A percentile compares a stretch with the other conserved stretches of the same genome.
These are phyloP conservation scores for Drosophila orena DNA, from an alignment of 1,140 invertebrate species.

Conservation along the genomic window DNA sequence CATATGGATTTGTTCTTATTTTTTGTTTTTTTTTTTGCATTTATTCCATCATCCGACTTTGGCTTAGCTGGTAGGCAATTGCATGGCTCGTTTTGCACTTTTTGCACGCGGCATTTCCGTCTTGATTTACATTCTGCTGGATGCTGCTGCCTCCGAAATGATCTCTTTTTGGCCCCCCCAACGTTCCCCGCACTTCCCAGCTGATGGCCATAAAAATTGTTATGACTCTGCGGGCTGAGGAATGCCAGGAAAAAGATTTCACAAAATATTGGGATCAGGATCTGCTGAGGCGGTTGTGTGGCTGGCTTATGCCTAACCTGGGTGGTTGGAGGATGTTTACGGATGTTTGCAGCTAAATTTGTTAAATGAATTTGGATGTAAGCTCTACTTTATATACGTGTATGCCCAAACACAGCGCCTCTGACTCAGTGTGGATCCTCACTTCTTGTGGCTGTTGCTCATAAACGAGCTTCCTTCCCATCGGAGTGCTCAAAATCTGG, in stretches of 20 bases:
- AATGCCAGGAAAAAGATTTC: constrained; percentile 11
- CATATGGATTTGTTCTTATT: neutral
- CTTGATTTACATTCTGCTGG: constrained; percentile 68
- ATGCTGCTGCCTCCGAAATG: constrained; percentile 31
- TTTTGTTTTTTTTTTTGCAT: neutral
- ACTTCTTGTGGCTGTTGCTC: constrained; percentile 6
- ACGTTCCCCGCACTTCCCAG: neutral
- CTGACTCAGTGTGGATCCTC: constrained; percentile 12
- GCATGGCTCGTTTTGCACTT: constrained; percentile 77
- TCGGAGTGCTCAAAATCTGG: constrained; percentile 16
- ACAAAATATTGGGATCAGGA: constrained; percentile 8
- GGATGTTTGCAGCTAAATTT: no score
- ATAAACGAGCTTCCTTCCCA: constrained; percentile 1
- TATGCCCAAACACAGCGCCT: neutral
- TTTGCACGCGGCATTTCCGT: constrained; percentile 80
- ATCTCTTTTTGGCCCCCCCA: constrained; percentile 33
- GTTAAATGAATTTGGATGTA: no score
- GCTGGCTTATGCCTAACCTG: neutral
- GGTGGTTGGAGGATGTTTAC: constrained; percentile 5
- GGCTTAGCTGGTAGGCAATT: constrained; percentile 69
- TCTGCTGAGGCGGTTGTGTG: constrained; percentile 10
- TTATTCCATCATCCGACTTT: constrained; percentile 35
- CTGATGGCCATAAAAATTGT: constrained; percentile 45
- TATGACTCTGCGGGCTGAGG: constrained; percentile 35
- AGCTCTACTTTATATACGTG: no score